A percentile compares a stretch with the other conserved stretches of the same genome.
Evolutionary conservation across 2,797 vertebrate genomes (phyloP).

Genomic region (Danio kyathit): DNA sequence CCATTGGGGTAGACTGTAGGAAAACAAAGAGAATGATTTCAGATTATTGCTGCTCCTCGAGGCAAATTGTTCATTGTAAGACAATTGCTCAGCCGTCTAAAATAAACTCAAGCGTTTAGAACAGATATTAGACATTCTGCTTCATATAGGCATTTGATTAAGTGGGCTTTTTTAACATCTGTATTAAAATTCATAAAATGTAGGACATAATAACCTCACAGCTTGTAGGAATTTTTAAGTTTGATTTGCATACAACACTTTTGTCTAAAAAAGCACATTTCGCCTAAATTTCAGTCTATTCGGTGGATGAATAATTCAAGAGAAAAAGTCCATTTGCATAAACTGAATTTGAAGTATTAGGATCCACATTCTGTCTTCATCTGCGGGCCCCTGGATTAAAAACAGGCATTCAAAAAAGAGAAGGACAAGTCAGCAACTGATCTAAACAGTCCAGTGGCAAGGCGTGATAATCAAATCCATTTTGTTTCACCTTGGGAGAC

Average conservation of each 20-base stretch:
- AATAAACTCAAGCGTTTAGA: background rate
- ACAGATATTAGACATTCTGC: background rate
- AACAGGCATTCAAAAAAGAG: constrained; percentile 21
- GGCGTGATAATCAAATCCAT: constrained; percentile 23
- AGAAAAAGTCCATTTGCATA: constrained; percentile 48
- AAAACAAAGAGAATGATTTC: constrained; percentile 16
- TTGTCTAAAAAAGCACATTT: constrained; percentile 20
- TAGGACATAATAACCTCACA: background rate
- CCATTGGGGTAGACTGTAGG: constrained; percentile 14
- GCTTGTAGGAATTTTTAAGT: background rate
- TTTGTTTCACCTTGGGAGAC: constrained; percentile 53
- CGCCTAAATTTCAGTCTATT: constrained; percentile 20
- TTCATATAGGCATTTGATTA: background rate
- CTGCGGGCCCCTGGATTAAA: background rate
- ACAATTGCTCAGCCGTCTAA: background rate
- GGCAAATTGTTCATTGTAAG: background rate
- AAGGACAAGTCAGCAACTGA: constrained; percentile 20
- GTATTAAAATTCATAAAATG: constrained; percentile 13
- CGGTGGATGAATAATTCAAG: constrained; percentile 54
- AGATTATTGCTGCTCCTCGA: background rate
- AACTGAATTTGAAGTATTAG: constrained; percentile 20
- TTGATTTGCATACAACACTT: constrained; percentile 22
- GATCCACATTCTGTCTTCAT: constrained; percentile 18
- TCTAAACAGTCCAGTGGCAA: constrained; percentile 28
- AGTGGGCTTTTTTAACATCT: background rate